These are phyloP conservation scores for Telmatherina bonti DNA, from an alignment of 2,797 vertebrate genomes.

Conservation along the genomic window DNA sequence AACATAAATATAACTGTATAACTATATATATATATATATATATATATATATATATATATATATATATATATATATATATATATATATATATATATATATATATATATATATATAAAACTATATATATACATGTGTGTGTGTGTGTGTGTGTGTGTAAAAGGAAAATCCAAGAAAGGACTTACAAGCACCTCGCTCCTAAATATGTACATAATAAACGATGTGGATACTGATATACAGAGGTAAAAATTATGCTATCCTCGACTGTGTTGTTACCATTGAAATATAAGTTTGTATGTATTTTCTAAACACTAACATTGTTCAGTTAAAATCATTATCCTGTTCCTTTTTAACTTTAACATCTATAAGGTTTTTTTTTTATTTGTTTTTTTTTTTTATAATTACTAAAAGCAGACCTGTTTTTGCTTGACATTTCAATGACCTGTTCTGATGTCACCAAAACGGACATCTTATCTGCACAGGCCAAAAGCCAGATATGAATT, in stretches of 20 bases:
- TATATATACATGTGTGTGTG: too few species aligned
- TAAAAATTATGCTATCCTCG: not conserved
- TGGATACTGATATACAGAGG: not conserved
- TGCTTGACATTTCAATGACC: conserved; percentile 33
- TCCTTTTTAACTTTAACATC: not conserved
- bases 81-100: too few species aligned
- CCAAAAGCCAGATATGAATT: conserved; percentile 31
- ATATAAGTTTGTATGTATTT: not conserved
- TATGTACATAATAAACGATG: too few species aligned
- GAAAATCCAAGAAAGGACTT: too few species aligned
- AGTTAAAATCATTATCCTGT: not conserved
- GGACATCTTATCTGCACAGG: conserved; percentile 24
- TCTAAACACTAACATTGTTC: not conserved
- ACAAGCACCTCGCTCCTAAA: too few species aligned
- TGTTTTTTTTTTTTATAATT: not conserved
- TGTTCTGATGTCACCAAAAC: conserved; percentile 10
- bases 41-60: too few species aligned
- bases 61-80: too few species aligned
- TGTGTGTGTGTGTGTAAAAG: too few species aligned
- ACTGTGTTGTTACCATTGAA: not conserved
- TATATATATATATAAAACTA: too few species aligned
- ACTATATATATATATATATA: too few species aligned
- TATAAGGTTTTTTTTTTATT: not conserved
- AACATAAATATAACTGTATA: too few species aligned
- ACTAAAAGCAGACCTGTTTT: not conserved